Base-by-base conservation (phyloP, 1,140 invertebrate species). In the Listronotus oregonensis region DNA sequence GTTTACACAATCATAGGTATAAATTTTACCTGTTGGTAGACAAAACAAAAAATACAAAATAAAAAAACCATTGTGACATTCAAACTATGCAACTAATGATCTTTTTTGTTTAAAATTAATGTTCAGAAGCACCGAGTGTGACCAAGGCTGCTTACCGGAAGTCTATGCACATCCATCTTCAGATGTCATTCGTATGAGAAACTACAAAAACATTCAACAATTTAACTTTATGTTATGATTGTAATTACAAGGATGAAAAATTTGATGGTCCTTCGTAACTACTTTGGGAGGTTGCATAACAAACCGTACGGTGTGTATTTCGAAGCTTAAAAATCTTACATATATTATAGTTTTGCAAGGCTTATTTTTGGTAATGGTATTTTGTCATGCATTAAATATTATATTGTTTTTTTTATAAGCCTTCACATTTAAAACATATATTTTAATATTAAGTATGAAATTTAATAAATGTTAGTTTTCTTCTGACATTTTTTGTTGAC, bases 161-260 rank as follows among this genome's bases (percentile, higher is more conserved):
- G 72, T 72, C 62, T 54, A 42, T 67, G 67, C 65, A 69, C 75
- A 77, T 77, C 74, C 59, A 75, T 75, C 75, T 77, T 73, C 67
- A 75, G 73, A 74, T 77, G 74, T 77, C 75, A 77, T 70, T 77
- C 75, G 71, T 75, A 68, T 76, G 73, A 75, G 71, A 76, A 76
- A 74, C 68, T 61, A 75, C 71, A 69, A 74, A 74, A 71, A 75
- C 66, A 60, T 56, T 54, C 69, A 66, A 71, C 63, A 61, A 67
- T 67, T 67, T 61, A 61, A 50, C 55, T 56, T 71, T 51, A 54
- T 62, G 50, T 62, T 55, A 58, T 47, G 44, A 32, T 42, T 39
- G 59, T 70, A 71, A 68, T 71, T 68, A 68, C 65, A 15, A 58
- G 66, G 46, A 67, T 54, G 46, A 59, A 47, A 59, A 37, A 59